Conservation (phyloP, 2,113 vertebrate genomes). For the Engystomops pustulosus region DNA sequence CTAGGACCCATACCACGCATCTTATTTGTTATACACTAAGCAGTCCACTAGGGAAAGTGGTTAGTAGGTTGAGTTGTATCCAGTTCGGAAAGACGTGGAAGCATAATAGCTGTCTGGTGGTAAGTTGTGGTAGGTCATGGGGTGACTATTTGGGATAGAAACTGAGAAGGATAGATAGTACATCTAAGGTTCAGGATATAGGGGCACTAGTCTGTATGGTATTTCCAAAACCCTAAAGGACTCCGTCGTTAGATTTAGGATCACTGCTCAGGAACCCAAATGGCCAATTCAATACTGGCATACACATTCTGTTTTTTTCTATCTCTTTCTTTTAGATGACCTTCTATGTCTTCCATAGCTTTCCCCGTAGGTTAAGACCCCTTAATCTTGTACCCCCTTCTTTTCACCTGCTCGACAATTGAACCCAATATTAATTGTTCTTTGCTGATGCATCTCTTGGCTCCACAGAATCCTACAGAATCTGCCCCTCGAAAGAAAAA, state of each 20-base stretch:
- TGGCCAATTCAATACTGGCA: not conserved
- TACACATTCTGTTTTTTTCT: not conserved
- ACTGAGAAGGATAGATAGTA: no score
- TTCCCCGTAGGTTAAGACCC: no score
- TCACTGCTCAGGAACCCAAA: not conserved
- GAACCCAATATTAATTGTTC: not conserved
- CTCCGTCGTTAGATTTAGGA: no score
- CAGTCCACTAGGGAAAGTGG: not conserved
- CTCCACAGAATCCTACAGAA: not conserved
- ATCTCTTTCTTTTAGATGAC: no score
- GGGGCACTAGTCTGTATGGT: no score
- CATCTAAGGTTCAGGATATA: no score
- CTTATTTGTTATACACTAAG: not conserved
- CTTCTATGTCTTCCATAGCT: no score
- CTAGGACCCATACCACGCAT: not conserved
- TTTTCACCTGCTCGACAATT: no score
- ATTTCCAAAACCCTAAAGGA: no score
- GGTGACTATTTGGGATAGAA: no score
- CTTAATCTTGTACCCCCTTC: not conserved
- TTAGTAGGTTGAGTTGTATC: not conserved
- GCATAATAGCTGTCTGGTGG: no score
- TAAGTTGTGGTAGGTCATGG: no score
- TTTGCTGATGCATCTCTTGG: slow-evolving; percentile 17
- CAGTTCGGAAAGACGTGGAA: not conserved
- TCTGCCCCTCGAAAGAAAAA: slow-evolving; percentile 65